Base-by-base conservation (phyloP, 2,113 vertebrate species). In the Polypterus bichir region DNA sequence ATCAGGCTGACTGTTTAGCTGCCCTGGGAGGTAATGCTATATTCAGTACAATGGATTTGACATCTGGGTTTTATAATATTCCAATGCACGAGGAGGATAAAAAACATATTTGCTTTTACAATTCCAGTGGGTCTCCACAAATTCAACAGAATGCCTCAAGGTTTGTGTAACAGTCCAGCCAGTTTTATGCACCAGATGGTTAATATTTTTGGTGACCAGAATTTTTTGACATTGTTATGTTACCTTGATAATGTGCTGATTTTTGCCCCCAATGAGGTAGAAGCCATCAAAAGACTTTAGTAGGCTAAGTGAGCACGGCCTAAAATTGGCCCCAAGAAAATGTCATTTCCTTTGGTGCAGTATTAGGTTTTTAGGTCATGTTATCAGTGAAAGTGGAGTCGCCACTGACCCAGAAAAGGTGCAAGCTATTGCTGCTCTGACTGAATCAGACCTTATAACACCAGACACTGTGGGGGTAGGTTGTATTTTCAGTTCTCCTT, bases 291-390 rank as follows among this genome's bases (percentile, higher is more conserved):
- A 47, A 10, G 47, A 5, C 58, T 67, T 44, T 48, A 27, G 54
- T 7, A 45, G 45, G 57, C 44, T 64, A 62, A 3, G 62, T 11
- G 48, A 44, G 8, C 61, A 59, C 45, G 59, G 59, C 57, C 57
- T 64, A 8, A 64, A 67, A 46, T 57, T 60, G 44, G 62, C 61
- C 4, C 61, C 55, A 11, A 66, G 57, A 11, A 64, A 66, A 46
- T 66, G 65, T n/a, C 48, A 57, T 46, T 46, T 66, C 44, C 60
- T 66, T 4, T 8, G 7, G 6, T 47, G 44, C 5, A 65, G 56
- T 48, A 62, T 64, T 5, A 3, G 44, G 11, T 65, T 61, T 45
- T 8, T 61, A 46, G 59, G 66, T 1, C 63, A 65, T 49, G 52
- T 60, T 9, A 65, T 61, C 8, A 48, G 60, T 48, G 49, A 48